A percentile compares a stretch with the other conserved stretches of the same genome.
phyloP scores from a whole-genome alignment of 2,113 vertebrate genomes.

The Raphicerus campestris region DNA sequence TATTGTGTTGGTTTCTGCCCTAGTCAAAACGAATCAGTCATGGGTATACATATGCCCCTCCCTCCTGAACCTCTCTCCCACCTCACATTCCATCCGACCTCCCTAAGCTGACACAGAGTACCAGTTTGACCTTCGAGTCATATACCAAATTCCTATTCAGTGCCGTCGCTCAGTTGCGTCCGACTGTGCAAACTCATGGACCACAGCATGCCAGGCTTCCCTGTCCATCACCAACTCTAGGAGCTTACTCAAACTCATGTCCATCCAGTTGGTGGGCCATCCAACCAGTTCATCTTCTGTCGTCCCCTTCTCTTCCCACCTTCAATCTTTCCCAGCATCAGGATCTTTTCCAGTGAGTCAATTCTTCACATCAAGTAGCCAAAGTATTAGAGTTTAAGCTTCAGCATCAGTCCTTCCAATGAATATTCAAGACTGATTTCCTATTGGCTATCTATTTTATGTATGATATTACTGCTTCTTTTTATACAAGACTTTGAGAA shows the following conservation, averaged over 20 bases:
- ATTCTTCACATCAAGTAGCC: not conserved
- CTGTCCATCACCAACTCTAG: not conserved
- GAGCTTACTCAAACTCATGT: not conserved
- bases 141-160: not conserved
- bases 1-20: not conserved
- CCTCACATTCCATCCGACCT: not conserved
- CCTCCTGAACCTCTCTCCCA: not conserved
- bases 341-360: not conserved
- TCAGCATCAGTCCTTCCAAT: not conserved
- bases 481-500: not conserved
- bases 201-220: rapidly evolving
- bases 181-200: rapidly evolving
- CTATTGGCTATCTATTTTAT: not conserved
- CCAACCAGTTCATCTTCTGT: not conserved
- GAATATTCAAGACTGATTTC: not conserved
- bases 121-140: not conserved
- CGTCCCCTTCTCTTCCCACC: not conserved
- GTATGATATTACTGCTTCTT: not conserved
- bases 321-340: not conserved
- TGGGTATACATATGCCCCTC: not conserved
- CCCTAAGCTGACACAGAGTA: not conserved
- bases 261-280: not conserved
- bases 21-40: not conserved
- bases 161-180: not conserved
- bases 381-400: not conserved